Evolutionary conservation across 2,888 invertebrate genomes (phyloP).

Genomic region (Metallyticus violacea): DNA sequence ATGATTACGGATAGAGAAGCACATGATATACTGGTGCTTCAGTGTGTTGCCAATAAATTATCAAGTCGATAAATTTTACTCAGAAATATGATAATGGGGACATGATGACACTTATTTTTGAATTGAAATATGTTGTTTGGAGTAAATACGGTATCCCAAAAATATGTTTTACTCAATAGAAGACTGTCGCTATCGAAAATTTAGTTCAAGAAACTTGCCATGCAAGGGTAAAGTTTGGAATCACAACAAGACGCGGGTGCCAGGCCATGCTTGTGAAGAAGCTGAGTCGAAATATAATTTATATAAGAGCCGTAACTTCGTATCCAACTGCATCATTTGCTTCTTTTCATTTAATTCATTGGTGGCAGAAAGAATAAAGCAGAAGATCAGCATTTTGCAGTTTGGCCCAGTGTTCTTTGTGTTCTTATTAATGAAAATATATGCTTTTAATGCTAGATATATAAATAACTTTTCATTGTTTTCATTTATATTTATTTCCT

Average conservation of each 20-base stretch:
- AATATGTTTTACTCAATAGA: not conserved
- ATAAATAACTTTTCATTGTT: no score
- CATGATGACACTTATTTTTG: not conserved
- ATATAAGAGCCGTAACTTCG: no score
- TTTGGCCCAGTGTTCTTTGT: no score
- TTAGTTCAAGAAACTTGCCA: not conserved
- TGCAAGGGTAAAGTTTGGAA: not conserved
- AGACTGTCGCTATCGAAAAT: not conserved
- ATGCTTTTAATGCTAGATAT: no score
- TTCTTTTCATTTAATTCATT: no score
- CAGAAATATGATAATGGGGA: not conserved
- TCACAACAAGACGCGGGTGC: not conserved
- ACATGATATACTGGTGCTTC: not conserved
- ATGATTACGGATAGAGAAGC: not conserved
- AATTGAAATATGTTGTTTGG: not conserved
- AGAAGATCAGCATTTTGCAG: no score
- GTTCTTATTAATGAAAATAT: no score
- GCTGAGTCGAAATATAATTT: no score
- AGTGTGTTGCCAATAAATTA: not conserved
- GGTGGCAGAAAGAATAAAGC: no score
- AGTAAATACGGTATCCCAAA: not conserved
- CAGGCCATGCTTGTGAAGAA: no score
- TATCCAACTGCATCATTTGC: no score
- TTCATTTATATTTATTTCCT: no score
- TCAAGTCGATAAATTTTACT: not conserved